phyloP scores from a whole-genome alignment of 2,888 invertebrate genomes.

The Merodon equestris region DNA sequence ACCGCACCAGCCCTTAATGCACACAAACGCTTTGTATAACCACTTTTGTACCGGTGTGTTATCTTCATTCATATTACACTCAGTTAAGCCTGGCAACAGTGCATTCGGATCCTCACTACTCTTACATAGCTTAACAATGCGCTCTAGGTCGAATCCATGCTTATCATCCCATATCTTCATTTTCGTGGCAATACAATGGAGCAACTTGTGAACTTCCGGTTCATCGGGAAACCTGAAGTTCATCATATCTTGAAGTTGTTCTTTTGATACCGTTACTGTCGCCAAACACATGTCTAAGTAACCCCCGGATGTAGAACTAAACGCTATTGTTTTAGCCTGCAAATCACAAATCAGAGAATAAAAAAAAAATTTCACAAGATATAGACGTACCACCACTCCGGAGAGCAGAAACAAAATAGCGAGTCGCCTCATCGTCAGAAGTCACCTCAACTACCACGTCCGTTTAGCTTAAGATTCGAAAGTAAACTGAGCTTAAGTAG shows the following conservation, averaged over 20 bases:
- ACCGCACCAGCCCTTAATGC: conserved; percentile 70
- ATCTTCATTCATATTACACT: conserved; percentile 69
- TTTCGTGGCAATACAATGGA: conserved; percentile 69
- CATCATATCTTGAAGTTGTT: conserved; percentile 33
- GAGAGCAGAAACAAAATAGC: conserved; percentile 10
- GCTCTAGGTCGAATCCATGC: conserved; percentile 69
- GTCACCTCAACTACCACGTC: conserved; percentile 8
- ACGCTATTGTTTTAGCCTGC: background rate
- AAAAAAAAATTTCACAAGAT: background rate
- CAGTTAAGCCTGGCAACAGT: conserved; percentile 69
- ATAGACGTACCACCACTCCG: conserved; percentile 23
- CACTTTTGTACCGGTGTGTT: conserved; percentile 68
- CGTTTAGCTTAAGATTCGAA: conserved; percentile 23
- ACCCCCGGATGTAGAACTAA: conserved; percentile 34
- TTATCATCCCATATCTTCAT: conserved; percentile 70
- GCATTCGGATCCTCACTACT: conserved; percentile 69
- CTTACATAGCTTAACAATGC: conserved; percentile 69
- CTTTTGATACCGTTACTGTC: conserved; percentile 39
- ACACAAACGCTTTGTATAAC: conserved; percentile 69
- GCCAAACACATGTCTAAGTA: conserved; percentile 60
- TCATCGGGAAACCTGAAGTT: conserved; percentile 70
- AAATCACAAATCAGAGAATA: background rate
- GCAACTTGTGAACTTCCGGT: conserved; percentile 67
- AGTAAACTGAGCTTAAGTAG: conserved; percentile 42
- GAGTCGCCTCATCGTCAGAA: conserved; percentile 17